These are phyloP conservation scores for Manis pentadactyla DNA, from an alignment of 2,797 vertebrate genomes.

Conservation along the genomic window DNA sequence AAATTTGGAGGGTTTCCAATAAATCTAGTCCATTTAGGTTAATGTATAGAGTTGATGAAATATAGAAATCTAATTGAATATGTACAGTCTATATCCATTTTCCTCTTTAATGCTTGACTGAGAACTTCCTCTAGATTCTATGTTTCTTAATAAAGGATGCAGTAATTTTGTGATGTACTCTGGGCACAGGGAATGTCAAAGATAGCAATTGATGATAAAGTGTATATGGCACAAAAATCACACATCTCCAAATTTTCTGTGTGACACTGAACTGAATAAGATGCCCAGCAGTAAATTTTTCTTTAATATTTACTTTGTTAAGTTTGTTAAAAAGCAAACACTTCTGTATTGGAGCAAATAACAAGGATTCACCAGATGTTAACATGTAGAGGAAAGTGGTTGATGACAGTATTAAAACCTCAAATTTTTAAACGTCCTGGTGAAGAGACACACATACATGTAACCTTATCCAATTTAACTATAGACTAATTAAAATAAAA, in stretches of 20 bases:
- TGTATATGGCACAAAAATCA: neutral
- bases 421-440: neutral
- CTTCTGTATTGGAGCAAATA: neutral
- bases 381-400: neutral
- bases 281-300: neutral
- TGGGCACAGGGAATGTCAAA: neutral
- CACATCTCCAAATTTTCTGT: neutral
- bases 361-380: neutral
- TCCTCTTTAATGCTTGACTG: neutral
- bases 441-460: neutral
- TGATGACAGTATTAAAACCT: neutral
- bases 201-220: neutral
- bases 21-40: neutral
- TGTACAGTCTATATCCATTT: neutral
- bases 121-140: neutral
- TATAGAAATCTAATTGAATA: neutral
- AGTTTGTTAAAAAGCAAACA: constrained; percentile 19
- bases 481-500: constrained; percentile 25
- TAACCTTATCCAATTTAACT: neutral
- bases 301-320: neutral
- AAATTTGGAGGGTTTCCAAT: constrained; percentile 4
- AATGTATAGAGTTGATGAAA: neutral
- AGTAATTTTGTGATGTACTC: neutral
- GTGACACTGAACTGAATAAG: neutral
- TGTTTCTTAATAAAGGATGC: neutral